phyloP scores from a whole-genome alignment of 1,140 invertebrate genomes.

The Stratiolaelaps scimitus region DNA sequence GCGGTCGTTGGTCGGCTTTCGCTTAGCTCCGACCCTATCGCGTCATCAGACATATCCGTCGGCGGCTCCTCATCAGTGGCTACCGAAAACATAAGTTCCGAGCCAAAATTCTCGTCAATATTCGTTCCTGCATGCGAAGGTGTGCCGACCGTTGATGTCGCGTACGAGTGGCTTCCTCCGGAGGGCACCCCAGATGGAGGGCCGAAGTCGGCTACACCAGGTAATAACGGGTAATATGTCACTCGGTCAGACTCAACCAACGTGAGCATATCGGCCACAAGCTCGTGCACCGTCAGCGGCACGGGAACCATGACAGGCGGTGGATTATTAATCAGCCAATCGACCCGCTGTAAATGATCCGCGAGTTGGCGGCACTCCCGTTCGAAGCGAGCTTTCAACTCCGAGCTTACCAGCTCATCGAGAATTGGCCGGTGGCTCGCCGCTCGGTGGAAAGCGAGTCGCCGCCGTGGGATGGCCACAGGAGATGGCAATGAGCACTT shows the following conservation, averaged over 20 bases:
- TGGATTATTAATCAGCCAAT: not conserved
- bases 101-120: conserved; percentile 23
- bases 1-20: conserved; percentile 5
- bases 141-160: conserved; percentile 9
- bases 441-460: not conserved
- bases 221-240: not conserved
- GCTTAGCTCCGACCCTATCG: too few species aligned
- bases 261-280: not conserved
- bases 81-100: conserved; percentile 21
- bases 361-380: not conserved
- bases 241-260: conserved; percentile 15
- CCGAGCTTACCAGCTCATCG: not conserved
- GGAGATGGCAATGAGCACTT: conserved; percentile 1
- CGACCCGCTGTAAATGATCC: conserved; percentile 4
- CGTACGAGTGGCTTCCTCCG: not conserved
- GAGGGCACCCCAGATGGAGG: too few species aligned
- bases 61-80: conserved; percentile 21
- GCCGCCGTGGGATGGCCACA: not conserved
- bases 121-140: conserved; percentile 14
- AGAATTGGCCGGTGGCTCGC: not conserved
- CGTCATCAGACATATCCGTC: conserved; percentile 17
- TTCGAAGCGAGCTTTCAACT: conserved; percentile 4
- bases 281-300: not conserved
- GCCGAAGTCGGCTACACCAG: not conserved
- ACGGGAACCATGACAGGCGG: not conserved